Percentiles rank a stretch among this genome's conserved stretches.
Conservation (phyloP, 2,888 invertebrate genomes). For the Matsumyia berberina region DNA sequence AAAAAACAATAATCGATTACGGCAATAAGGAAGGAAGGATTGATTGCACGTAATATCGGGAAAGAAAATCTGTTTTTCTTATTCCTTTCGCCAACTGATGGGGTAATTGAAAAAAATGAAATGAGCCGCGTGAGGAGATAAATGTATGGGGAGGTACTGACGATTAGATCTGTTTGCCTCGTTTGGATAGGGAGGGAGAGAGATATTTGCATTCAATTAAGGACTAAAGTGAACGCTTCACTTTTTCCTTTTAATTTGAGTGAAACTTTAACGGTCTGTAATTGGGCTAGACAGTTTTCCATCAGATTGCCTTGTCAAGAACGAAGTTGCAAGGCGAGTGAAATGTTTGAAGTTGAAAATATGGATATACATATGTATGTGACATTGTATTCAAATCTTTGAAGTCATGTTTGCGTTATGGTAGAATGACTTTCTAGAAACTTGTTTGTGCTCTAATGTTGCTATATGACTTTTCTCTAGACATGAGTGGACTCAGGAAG, state of each 20-base stretch:
- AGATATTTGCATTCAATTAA: conserved; percentile 36
- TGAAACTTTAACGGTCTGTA: conserved; percentile 12
- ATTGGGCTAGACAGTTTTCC: conserved; percentile 12
- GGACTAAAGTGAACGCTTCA: conserved; percentile 27
- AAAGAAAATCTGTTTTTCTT: conserved; percentile 8
- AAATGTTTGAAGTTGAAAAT: too few species aligned
- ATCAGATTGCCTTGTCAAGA: neutral
- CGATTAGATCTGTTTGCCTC: conserved; percentile 9
- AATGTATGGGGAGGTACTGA: neutral
- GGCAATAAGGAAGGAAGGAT: conserved; percentile 54
- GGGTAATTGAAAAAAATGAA: conserved; percentile 27
- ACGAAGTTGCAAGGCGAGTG: too few species aligned
- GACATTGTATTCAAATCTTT: too few species aligned
- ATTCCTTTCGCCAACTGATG: neutral
- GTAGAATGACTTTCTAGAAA: too few species aligned
- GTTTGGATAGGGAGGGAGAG: neutral
- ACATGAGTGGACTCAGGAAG: too few species aligned
- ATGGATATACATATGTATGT: too few species aligned
- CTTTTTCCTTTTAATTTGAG: neutral
- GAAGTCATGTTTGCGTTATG: too few species aligned
- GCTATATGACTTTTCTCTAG: too few species aligned
- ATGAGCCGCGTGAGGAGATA: conserved; percentile 36
- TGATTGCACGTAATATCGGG: conserved; percentile 55
- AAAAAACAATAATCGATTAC: conserved; percentile 40
- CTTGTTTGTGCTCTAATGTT: too few species aligned